A percentile compares a stretch with the other conserved stretches of the same genome.
Evolutionary conservation across 2,797 vertebrate genomes (phyloP).

Genomic region (Caiman crocodilus): DNA sequence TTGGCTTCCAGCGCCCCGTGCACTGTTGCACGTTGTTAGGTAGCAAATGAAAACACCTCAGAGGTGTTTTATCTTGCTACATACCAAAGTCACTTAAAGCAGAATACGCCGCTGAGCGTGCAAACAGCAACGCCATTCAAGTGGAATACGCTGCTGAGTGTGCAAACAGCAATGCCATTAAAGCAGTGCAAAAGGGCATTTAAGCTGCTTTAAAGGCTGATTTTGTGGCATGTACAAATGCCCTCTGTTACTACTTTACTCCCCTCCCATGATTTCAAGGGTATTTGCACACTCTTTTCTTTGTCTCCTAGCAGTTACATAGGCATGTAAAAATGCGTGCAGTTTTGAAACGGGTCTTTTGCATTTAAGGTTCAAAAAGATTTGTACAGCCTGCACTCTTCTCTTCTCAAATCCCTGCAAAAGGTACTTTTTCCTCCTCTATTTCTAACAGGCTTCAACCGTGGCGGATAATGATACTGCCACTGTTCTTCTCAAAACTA

Average conservation of each 20-base stretch:
- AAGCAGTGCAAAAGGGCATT: too few species aligned
- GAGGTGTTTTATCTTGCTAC: too few species aligned
- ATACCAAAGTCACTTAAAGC: too few species aligned
- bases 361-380: conserved; percentile 5
- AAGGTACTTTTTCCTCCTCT: background rate
- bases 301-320: background rate
- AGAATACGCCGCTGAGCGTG: too few species aligned
- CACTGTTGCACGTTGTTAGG: too few species aligned
- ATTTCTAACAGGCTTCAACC: background rate
- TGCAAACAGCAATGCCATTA: too few species aligned
- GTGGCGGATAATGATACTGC: background rate
- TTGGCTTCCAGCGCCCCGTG: too few species aligned
- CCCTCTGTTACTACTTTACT: background rate
- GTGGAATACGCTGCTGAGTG: too few species aligned
- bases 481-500: background rate
- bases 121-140: too few species aligned
- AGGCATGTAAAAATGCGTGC: background rate
- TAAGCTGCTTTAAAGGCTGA: too few species aligned
- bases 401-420: background rate
- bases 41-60: too few species aligned
- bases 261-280: accelerated
- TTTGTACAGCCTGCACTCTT: background rate
- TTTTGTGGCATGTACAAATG: too few species aligned
- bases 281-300: background rate
- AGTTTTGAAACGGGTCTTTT: conserved; percentile 8